Base-by-base conservation (phyloP, 1,140 invertebrate genomes). In the Zaprionus taronus region DNA sequence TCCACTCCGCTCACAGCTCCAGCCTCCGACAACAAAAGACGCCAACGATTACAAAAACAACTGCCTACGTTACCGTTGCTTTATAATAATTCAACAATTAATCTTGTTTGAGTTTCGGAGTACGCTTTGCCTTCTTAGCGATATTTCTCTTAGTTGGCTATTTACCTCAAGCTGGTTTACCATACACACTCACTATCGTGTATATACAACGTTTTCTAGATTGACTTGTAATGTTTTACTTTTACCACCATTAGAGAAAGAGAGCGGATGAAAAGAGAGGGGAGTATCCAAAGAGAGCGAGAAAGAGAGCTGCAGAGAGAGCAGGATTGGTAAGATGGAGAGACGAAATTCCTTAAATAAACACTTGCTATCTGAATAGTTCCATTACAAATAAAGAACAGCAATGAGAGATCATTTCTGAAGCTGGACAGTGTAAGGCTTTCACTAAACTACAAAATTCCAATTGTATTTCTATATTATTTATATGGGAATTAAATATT, bases 11-110 rank as follows among this genome's bases (percentile, higher is more conserved):
- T 55, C 17, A 41, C 36, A 47, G 63, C 38, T 47, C 56, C 57
- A 72, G 67, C 58, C 58, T 64, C 49, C 65, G 53, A 72, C 69
- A 68, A 69, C 24, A 81, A 64, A 70, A 76, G 75, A 66, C 67
- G 67, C 62, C 77, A 83, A 83, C 80, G 64, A 79, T 67, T 79
- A 73, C 65, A 79, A 69, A 57, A 65, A 57, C 61, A 61, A 63
- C 24, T 38, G 66, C 80, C 83, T 80, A 83, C 80, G 73, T 81
- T 84, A 69, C 81, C 74, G 70, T 80, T 78, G 63, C 56, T 61
- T 77, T 83, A 71, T 89, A 80, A 83, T 83, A 86, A 74, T 87
- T 80, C 63, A 73, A 86, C 83, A 77, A 87, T 83, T 86, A 87
- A 87, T 86, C 77, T 86, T 87, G 55, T 86, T 77, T 68, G 76